phyloP scores from a whole-genome alignment of 1,140 invertebrate species.

The Arion vulgaris region DNA sequence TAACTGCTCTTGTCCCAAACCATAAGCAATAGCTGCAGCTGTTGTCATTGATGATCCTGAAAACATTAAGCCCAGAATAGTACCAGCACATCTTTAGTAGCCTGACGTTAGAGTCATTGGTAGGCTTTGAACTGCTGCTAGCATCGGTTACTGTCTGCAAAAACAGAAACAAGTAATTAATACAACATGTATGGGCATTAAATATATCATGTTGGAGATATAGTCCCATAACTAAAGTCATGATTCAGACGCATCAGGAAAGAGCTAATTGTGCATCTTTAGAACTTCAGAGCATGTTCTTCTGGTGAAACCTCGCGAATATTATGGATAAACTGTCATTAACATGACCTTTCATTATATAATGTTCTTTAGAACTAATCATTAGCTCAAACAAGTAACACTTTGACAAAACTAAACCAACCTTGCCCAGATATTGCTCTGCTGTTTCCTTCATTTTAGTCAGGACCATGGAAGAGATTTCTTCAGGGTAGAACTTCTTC shows the following conservation, averaged over 20 bases:
- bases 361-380: too few species aligned
- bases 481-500: conserved; percentile 92
- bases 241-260: too few species aligned
- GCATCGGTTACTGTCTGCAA: conserved; percentile 68
- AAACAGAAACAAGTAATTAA: too few species aligned
- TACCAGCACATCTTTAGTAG: conserved; percentile 73
- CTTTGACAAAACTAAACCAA: conserved; percentile 72
- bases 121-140: conserved; percentile 75
- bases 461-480: conserved; percentile 92
- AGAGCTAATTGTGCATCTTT: too few species aligned
- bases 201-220: too few species aligned
- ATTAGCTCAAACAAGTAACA: too few species aligned
- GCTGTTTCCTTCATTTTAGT: conserved; percentile 93
- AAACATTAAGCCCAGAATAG: conserved; percentile 9
- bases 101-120: conserved; percentile 75
- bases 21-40: conserved; percentile 12
- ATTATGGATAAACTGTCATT: too few species aligned
- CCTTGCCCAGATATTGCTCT: conserved; percentile 90
- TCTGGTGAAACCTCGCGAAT: too few species aligned
- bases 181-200: too few species aligned
- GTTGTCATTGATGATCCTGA: conserved; percentile 8
- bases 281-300: too few species aligned
- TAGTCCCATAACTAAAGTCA: too few species aligned
- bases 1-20: background rate
- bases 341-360: too few species aligned